Evolutionary conservation across 2,888 invertebrate species (phyloP).

Genomic region (Gryllus longicercus): DNA sequence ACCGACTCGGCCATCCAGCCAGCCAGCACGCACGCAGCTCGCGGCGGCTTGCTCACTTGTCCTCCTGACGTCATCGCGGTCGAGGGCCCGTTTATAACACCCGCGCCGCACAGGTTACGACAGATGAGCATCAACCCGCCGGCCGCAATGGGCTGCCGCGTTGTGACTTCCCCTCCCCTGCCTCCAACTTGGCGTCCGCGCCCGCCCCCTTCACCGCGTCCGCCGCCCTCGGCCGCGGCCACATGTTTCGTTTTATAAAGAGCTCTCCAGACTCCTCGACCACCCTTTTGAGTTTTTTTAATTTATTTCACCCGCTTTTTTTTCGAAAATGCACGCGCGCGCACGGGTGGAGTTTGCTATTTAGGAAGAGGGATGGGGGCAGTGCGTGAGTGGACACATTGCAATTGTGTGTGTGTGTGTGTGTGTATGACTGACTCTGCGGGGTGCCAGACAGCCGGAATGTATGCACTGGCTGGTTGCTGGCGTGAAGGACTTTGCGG

Average conservation of each 20-base stretch:
- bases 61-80: neutral
- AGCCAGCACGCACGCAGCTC: no score
- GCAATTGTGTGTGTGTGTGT: neutral
- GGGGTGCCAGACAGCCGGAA: neutral
- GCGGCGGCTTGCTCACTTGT: no score
- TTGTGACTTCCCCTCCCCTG: neutral
- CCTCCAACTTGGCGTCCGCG: neutral
- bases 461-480: no score
- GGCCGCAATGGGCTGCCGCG: neutral
- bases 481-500: no score
- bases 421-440: neutral
- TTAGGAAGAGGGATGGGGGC: neutral
- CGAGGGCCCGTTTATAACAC: neutral
- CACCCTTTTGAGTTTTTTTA: neutral
- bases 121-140: neutral
- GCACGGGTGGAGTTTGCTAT: neutral
- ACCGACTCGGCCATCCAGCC: no score
- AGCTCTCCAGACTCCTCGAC: neutral
- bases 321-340: neutral
- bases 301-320: neutral
- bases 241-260: slow-evolving; percentile 4
- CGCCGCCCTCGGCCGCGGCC: neutral
- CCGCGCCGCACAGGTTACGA: neutral
- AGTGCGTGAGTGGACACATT: neutral
- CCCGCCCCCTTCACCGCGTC: neutral